Base-by-base conservation (phyloP, 1,140 invertebrate genomes). In the Listronotus oregonensis region DNA sequence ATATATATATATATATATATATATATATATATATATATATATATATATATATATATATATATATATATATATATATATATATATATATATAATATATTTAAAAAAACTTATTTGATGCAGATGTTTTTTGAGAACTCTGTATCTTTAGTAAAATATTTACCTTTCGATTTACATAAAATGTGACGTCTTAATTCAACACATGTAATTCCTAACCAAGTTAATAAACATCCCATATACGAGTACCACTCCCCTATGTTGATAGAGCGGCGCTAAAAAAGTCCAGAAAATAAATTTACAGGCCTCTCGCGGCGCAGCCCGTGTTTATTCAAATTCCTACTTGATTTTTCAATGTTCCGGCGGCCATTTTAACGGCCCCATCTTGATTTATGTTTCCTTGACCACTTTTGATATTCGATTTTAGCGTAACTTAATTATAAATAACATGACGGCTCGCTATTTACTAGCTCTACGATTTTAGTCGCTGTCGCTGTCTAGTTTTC, bases 361-460 rank as follows among this genome's bases (percentile, higher is more conserved):
- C 18, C 46, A 49, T 49, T 49, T 49, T 49, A 17, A 49, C 46
- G 18, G 46, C 46, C 11, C 46, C 46, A 49, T 49, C 46, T 49
- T 49, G 46, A 49, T 49, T 49, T 49, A 49, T 49, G 46, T 49
- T 49, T 49, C 46, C 46, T 49, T 21, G 46, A 49, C 46, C 46
- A 49, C 46, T 49, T 49, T 49, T 49, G 46, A 49, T 49, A 49
- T 49, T 49, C 9, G 46, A 9, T 21, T 27, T 49, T 49, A 49
- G 18, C 46, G 46, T 27, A 49, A 49, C 46, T 49, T 49, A 49
- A 49, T 49, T 49, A 49, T 49, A 49, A 49, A 21, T 21, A 21
- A 49, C 46, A 49, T 49, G 46, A 49, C 46, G 46, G 46, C 17
- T 21, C 8, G 7, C 46, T 49, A 49, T 18, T 49, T 49, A 49